Base-by-base conservation (phyloP, 2,888 invertebrate species). In the Anorthoa munda region DNA sequence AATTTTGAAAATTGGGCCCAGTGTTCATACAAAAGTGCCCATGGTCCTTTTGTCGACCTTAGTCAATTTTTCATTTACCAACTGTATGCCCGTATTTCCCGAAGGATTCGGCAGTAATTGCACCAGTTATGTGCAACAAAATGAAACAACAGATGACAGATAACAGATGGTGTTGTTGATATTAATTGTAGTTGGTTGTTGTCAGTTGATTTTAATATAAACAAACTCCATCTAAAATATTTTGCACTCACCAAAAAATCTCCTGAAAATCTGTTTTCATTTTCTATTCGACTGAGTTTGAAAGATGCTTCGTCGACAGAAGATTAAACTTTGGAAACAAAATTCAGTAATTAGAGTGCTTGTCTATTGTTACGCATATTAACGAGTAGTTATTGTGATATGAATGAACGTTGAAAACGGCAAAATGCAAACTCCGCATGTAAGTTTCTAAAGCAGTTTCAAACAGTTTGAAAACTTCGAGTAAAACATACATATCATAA, bases 341-440 rank as follows among this genome's bases (percentile, higher is more conserved):
- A 79, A 69, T n/a, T 66, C 50, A 55, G 53, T 63, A 61, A 66
- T 70, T 79, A 70, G 58, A 56, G 60, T 65, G 23, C 31, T 31
- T 31, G 31, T 31, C 31, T 31, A 31, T 31, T 31, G 39, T 70
- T 51, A 71, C 56, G 4, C 46, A 63, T 31, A 50, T 50, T 50
- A 50, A 7, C 45, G 13, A 18, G 26, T 50, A 51, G 15, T 21
- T 23, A 15, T 61, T 13, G 7, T 48, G 11, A 17, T 31, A 23
- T n/a, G 21, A 51, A 50, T 26, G 53, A 39, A 13, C 18, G 5
- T 58, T 26, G 23, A 45, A 26, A 26, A 45, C 45, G 9, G 9
- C 39, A 13, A 58, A 39, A 58, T 39, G 21, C 17, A 13, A 50
- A 15, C 11, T n/a, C 9, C 5, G 17, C 2, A 9, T 5, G 18